Evolutionary conservation across 2,888 invertebrate genomes (phyloP).

Genomic region (Callosobruchus maculatus): DNA sequence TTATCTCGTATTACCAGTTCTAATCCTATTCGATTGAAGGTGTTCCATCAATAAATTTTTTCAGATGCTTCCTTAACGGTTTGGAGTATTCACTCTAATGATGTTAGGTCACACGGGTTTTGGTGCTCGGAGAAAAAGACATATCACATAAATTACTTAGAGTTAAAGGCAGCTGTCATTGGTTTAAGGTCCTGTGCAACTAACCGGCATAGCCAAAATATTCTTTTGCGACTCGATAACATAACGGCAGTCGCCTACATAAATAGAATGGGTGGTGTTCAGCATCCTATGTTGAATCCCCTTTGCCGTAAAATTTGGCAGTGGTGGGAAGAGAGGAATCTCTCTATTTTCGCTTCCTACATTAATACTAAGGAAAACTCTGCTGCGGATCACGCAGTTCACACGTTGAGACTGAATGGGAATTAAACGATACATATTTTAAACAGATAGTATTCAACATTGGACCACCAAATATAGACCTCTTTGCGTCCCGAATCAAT

Average conservation of each 20-base stretch:
- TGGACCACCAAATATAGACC: conserved; percentile 3
- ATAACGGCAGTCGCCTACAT: too few relatives aligned
- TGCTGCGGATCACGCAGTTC: neutral
- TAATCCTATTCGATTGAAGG: conserved; percentile 6
- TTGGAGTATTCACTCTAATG: neutral
- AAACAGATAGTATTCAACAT: neutral
- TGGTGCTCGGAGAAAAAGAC: neutral
- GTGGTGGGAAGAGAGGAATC: conserved; percentile 1
- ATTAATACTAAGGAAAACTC: neutral
- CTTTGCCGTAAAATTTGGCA: too few relatives aligned
- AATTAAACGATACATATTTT: neutral
- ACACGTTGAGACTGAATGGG: conserved; percentile 8
- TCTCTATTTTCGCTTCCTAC: too few relatives aligned
- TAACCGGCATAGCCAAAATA: neutral
- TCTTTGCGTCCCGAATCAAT: conserved; percentile 7
- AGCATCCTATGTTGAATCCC: too few relatives aligned
- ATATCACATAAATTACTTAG: conserved; percentile 5
- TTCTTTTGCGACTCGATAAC: conserved; percentile 7
- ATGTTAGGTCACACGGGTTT: neutral
- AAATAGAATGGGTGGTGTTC: too few relatives aligned
- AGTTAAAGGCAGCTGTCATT: conserved; percentile 3
- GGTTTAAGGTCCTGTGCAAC: neutral
- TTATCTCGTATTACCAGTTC: conserved; percentile 9
- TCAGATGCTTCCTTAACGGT: neutral
- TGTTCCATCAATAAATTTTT: conserved; percentile 4